Conservation (phyloP, 2,888 invertebrate genomes). For the Agriopis aurantiaria region DNA sequence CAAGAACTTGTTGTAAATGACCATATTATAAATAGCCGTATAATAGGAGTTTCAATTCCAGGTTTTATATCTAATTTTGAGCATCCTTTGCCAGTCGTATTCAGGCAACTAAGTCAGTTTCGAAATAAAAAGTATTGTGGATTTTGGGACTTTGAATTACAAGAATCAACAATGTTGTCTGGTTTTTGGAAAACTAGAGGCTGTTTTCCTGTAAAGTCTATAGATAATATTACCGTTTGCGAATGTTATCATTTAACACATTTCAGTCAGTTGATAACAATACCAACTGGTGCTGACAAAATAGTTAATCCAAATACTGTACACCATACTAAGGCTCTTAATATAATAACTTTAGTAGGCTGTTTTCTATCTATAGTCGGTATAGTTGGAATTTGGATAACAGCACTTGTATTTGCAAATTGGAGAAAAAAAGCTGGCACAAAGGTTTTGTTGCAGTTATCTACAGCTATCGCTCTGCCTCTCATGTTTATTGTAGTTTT, state of each 20-base stretch:
- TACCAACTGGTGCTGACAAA: conserved; percentile 45
- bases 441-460: conserved; percentile 88
- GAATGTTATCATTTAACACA: conserved; percentile 87
- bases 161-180: conserved; percentile 50
- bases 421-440: conserved; percentile 89
- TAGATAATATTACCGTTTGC: conserved; percentile 67
- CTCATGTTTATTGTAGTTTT: conserved; percentile 78
- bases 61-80: conserved; percentile 85
- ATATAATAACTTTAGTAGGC: conserved; percentile 86
- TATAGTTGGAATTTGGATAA: conserved; percentile 85
- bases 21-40: conserved; percentile 74
- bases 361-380: conserved; percentile 87
- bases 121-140: conserved; percentile 73
- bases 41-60: conserved; percentile 87
- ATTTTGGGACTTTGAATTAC: conserved; percentile 85
- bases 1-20: conserved; percentile 71
- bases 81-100: conserved; percentile 83
- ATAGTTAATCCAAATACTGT: conserved; percentile 46
- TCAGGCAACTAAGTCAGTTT: conserved; percentile 61
- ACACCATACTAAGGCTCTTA: conserved; percentile 77
- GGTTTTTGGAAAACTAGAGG: conserved; percentile 87
- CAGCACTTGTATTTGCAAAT: conserved; percentile 85
- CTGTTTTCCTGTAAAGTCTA: conserved; percentile 69
- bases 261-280: conserved; percentile 86
- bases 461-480: conserved; percentile 87